Evolutionary conservation across 2,113 vertebrate genomes (phyloP), one percentile per base, ranked within the genome.

Genomic region (Megaceryle maxima): DNA sequence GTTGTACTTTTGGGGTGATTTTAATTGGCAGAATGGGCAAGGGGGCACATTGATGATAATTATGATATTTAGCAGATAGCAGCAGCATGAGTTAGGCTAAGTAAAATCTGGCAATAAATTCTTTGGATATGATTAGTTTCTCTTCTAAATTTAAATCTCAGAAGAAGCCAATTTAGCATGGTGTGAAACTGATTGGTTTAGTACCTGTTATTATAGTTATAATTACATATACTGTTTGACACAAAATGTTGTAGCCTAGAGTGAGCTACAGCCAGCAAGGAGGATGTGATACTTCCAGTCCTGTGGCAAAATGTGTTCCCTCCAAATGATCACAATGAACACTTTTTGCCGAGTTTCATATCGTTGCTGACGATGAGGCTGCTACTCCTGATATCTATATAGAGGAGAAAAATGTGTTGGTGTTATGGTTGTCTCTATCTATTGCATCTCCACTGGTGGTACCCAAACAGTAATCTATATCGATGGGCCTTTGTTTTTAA

Each of bases 1-100:
- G 69, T 85, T 37, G 46, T 89, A 88, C 51, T 93, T 96, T 95
- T 91, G 2, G 76, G 55, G 62, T 84, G 51, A 96, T 93, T 95
- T 92, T 51, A 76, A 77, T 77, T 67, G 69, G 39, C 73, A 85
- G 80, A 73, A 69, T 53, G 48, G 73, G 69, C 59, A 44, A 64
- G 18, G 43, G n/a, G 57, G n/a, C 55, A 68, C 48, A 9, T 13
- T 59, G 66, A 72, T 91, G 86, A 57, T 87, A 75, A 55, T 87
- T 73, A 91, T 94, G 60, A 53, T 81, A 74, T 35, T 57, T 92
- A 96, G 60, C 85, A 94, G 53, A 67, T 18, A 89, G 29, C 31
- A 92, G 37, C 81, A 79, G 33, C 46, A n/a, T 48, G 51, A 91
- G 35, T 25, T 79, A 14, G 39, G 37, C 16, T 83, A 25, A 80